Conservation (phyloP, 2,797 vertebrate genomes). For the Notamacropus eugenii region DNA sequence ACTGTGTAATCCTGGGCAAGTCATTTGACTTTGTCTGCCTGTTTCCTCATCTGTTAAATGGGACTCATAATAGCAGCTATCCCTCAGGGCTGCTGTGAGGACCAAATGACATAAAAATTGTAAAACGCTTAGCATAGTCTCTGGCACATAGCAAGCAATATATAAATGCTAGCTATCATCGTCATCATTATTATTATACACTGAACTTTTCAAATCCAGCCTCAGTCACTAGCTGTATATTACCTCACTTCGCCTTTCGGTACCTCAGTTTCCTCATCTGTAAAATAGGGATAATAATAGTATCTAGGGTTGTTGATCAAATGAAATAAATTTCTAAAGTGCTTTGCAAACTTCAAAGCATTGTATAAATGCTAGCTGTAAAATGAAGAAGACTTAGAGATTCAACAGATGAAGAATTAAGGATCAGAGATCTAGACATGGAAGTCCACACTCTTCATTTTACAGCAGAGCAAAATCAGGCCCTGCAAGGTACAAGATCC, state of each 20-base stretch:
- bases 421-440: not conserved
- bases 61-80: not conserved
- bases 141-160: not conserved
- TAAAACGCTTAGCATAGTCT: too few species aligned
- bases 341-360: not conserved
- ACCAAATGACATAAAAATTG: not conserved
- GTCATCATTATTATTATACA: too few species aligned
- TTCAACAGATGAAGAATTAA: not conserved
- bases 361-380: not conserved
- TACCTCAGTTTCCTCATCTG: not conserved
- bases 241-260: not conserved
- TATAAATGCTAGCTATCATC: not conserved
- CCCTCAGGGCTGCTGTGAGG: not conserved
- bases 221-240: not conserved
- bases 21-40: not conserved
- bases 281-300: not conserved
- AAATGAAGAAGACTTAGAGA: not conserved
- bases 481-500: not conserved
- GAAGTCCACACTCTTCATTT: not conserved
- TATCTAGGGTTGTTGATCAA: not conserved
- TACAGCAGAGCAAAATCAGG: not conserved
- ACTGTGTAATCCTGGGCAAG: not conserved
- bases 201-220: not conserved
- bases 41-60: not conserved
- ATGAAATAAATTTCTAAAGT: not conserved